Percentiles rank a stretch among this genome's conserved stretches.
Evolutionary conservation across 2,797 vertebrate genomes (phyloP).

Genomic region (Oryzias sinensis): DNA sequence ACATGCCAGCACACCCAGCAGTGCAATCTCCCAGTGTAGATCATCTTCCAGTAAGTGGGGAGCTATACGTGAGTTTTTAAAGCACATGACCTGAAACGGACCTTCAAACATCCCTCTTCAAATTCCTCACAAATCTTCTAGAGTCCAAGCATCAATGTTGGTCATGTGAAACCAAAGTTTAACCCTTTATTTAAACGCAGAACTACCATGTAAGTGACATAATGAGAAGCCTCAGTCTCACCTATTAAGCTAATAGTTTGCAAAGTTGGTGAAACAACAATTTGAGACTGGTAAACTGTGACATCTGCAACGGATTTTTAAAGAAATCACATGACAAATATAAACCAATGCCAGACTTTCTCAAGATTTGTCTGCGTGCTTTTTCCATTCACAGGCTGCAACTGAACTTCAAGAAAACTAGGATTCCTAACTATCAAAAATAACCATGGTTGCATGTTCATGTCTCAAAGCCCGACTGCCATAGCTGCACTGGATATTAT

Average conservation of each 20-base stretch:
- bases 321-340: conserved; percentile 12
- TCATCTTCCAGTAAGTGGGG: conserved; percentile 47
- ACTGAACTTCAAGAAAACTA: neutral
- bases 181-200: neutral
- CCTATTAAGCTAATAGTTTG: conserved; percentile 22
- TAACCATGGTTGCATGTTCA: neutral
- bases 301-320: conserved; percentile 18
- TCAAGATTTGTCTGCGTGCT: neutral
- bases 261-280: conserved; percentile 3
- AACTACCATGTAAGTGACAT: no score
- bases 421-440: neutral
- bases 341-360: conserved; percentile 2
- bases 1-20: conserved; percentile 56
- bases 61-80: conserved; percentile 30
- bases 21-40: conserved; percentile 51
- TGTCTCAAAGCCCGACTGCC: neutral
- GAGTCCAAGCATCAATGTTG: neutral
- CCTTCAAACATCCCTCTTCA: neutral
- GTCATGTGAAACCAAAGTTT: neutral
- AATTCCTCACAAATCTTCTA: conserved; percentile 13
- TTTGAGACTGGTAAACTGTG: conserved; percentile 52
- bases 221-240: no score
- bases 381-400: neutral
- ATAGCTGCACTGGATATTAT: conserved; percentile 17
- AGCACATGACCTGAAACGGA: conserved; percentile 31